Base-by-base conservation (phyloP, 2,888 invertebrate genomes). In the Acanthosepion lycidas region DNA sequence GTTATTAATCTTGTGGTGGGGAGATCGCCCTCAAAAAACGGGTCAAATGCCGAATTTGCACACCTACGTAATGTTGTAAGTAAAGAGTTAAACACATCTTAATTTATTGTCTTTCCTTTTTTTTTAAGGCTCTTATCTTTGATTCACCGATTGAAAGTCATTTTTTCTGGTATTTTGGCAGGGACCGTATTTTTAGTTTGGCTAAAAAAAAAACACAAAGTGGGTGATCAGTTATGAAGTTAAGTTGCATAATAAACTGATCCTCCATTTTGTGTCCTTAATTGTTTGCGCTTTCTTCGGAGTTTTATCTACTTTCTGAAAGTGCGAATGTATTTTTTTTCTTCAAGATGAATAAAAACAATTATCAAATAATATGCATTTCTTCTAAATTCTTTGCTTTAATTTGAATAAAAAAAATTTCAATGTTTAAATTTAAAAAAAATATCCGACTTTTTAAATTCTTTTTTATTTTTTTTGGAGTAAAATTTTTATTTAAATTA, bases 31-130 rank as follows among this genome's bases (percentile, higher is more conserved):
- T 96, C 95, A 91, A 95, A 96, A 92, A 96, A 95, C 78, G 96
- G 95, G 93, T 95, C 95, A n/a, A 95, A 95, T 23, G 96, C 96
- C 15, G 96, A 97, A 93, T 95, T 97, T n/a, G 96, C 95, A 20
- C 96, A 96, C 94, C 95, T 97, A 28, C 95, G 96, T 94, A 97
- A 96, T 95, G 96, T 97, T 95, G 97, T 97, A 95, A 95, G 96
- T 95, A 42, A 42, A 23, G 23, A 12, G 15, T 59, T 59, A 6
- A 6, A 23, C 26, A 59, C 20, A 20, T 59, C 55, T 23, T 23
- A 59, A 20, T 93, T 8, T 15, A n/a, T 33, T 33, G 4, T 12
- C 4, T n/a, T n/a, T 33, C 6, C 33, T n/a, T n/a, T 78, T 78
- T 78, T 78, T 28, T 20, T 15, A 18, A 15, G 6, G 20, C 23